Conservation (phyloP, 2,113 vertebrate species). For the Sminthopsis crassicaudata region DNA sequence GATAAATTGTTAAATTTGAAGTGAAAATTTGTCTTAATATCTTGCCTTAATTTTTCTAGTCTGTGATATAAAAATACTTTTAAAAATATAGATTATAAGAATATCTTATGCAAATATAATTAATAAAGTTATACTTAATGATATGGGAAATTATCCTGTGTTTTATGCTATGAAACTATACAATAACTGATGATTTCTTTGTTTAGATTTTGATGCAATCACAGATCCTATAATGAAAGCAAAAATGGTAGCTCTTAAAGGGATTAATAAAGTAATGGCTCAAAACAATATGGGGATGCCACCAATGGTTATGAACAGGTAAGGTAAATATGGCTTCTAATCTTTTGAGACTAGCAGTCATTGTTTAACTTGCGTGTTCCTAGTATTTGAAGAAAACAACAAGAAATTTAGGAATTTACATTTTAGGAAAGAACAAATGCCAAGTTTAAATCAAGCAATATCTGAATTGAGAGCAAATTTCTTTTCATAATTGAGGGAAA, state of each 20-base stretch:
- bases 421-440: neutral
- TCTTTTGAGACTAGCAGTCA: rapidly evolving
- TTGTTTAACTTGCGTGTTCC: neutral
- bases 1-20: neutral
- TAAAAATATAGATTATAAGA: rapidly evolving
- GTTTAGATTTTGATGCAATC: constrained; percentile 94
- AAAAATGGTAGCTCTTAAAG: constrained; percentile 98
- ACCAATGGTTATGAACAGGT: constrained; percentile 95
- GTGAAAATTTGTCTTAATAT: neutral
- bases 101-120: neutral
- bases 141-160: neutral
- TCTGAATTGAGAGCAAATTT: neutral
- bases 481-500: neutral
- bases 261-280: constrained; percentile 98
- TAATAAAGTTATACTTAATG: neutral
- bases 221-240: constrained; percentile 99
- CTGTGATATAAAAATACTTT: neutral
- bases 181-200: constrained; percentile 67
- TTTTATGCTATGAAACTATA: constrained; percentile 20
- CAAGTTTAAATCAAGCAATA: neutral
- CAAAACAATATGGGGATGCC: constrained; percentile 93
- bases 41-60: neutral
- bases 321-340: constrained; percentile 30
- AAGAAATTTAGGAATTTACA: neutral
- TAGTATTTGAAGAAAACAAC: neutral